Evolutionary conservation across 2,113 vertebrate genomes (phyloP), one percentile per base, ranked within the genome.

Genomic region (rat (Rattus norvegicus)): DNA sequence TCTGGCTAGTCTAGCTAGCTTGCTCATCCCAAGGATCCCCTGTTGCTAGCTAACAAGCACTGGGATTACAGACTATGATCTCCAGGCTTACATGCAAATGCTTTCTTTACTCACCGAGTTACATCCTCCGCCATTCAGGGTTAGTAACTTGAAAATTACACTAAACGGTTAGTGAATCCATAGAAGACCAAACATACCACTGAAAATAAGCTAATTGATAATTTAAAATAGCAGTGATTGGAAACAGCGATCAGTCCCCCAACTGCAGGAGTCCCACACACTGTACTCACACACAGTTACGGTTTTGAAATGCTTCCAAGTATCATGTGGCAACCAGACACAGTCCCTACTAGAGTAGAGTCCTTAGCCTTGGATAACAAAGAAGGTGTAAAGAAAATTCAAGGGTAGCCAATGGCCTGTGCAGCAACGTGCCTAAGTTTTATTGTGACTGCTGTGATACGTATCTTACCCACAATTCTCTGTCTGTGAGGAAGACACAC

Each of bases 91-190:
- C 4, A 61, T 39, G 36, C 56, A 39, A 39, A 56, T 10, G 6
- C 56, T 16, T 61, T 39, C n/a, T n/a, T n/a, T n/a, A 61, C 16
- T n/a, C 22, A 83, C n/a, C 36, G 61, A 83, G 56, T 43, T 83
- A 83, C 8, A 61, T 24, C 56, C 56, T 61, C 20, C 28, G 80
- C 11, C 56, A 12, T 83, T 83, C n/a, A 83, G 39, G 80, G 4
- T 39, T 65, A 88, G 20, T 49, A 91, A 92, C 5, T 94, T 9
- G 81, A 75, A 86, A 95, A 88, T 84, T 33, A 94, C 2, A 84
- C 4, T 4, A 36, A 88, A 67, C 61, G 12, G 80, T 88, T 88
- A 91, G 59, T 80, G 65, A 93, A 80, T 63, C 10, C 43, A 54
- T n/a, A 88, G 72, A 47, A 92, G 43, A 79, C 13, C 52, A 77